A percentile compares a stretch with the other conserved stretches of the same genome.
Evolutionary conservation across 2,113 vertebrate genomes (phyloP).

Genomic region (Sterna hirundo): DNA sequence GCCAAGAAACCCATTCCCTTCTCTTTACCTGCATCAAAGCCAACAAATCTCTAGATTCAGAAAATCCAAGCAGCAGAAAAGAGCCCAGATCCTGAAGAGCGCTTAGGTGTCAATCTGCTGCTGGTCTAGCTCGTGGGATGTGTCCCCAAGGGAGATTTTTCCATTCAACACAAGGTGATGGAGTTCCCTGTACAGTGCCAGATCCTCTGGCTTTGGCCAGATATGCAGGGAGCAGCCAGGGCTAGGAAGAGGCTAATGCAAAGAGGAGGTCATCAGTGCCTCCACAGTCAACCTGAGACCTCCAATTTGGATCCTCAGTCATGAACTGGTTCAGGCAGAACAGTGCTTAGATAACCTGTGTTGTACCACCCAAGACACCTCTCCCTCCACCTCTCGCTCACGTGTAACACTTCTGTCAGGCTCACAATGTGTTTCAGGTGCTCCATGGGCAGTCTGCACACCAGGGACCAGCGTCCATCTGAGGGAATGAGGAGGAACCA

Average conservation of each 20-base stretch:
- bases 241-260: neutral
- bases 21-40: neutral
- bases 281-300: neutral
- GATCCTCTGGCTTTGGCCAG: neutral
- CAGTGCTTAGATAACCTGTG: neutral
- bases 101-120: neutral
- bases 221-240: neutral
- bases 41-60: neutral
- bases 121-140: neutral
- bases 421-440: neutral
- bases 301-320: neutral
- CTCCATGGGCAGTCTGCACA: neutral
- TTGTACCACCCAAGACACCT: neutral
- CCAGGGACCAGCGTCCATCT: neutral
- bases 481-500: neutral
- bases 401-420: neutral
- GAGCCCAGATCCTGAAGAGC: neutral
- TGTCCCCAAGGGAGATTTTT: neutral
- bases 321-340: neutral
- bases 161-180: neutral
- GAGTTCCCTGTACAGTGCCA: neutral
- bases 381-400: neutral
- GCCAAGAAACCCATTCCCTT: neutral
- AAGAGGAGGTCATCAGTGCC: neutral
- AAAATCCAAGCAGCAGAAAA: neutral